Base-by-base conservation (phyloP, 2,113 vertebrate species). In the Aleadryas rufinucha region DNA sequence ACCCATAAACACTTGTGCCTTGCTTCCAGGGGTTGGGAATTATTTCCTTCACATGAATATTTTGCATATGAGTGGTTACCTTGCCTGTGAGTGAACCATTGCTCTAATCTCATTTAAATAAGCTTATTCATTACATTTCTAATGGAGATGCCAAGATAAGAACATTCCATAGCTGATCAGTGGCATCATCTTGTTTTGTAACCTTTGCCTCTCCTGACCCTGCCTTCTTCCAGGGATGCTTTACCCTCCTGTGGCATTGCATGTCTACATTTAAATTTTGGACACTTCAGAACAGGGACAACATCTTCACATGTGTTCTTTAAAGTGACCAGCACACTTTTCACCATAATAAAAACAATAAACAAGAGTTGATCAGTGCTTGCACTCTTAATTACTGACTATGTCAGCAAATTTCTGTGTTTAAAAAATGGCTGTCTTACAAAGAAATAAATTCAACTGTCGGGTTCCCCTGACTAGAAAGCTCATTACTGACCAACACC, bases 401-500 rank as follows among this genome's bases (percentile, higher is more conserved):
- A 4, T 9, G 33, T 65, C 89, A 86, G 63, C 65, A 88, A 72
- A 50, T 87, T 70, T 80, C 82, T 95, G 24, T 21, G 8, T 91
- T 76, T 87, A 66, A 83, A 92, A 88, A 88, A 89, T 30, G 53
- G 7, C 24, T 87, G 3, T 44, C 70, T 84, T 64, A 45, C 52
- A 68, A 74, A 79, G 65, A 86, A 91, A 84, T 50, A 76, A 79
- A 82, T 89, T 76, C 85, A 91, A 71, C 68, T 27, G 77, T 7
- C 66, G 59, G 53, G 35, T 61, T 87, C 68, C 42, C 68, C 54
- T 81, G 57, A 70, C 66, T 53, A 82, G 66, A 83, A 88, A 88
- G n/a, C 77, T 96, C 68, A 33, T 74, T 80, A 53, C 30, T 78
- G 49, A 61, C 90, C 92, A 93, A 94, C 93, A 92, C 93, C 95